Base-by-base conservation (phyloP, 92 coral and sea anemone species). In the Galaxea fascicularis region DNA sequence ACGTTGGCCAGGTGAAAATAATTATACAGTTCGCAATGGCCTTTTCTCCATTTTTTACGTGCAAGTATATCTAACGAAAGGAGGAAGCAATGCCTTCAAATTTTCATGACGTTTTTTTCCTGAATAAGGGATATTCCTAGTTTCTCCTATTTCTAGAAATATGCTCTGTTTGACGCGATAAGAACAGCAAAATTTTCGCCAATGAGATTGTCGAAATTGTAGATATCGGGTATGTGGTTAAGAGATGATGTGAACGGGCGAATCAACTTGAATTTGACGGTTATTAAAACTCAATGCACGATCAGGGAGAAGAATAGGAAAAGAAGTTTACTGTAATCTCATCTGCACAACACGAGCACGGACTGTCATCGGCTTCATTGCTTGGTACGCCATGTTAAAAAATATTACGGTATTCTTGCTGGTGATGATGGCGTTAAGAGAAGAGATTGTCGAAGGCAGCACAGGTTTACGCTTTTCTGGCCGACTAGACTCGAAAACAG, bases 221-320 rank as follows among this genome's bases (percentile, higher is more conserved):
- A 45, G 85, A 81, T 81, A 70, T 45, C 45, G 70, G 59, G 44
- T 4, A 80, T 81, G 85, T 58, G 85, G 85, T 81, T 35, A 47
- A 57, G 26, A 21, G 77, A 24, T 22, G 77, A 69, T 20, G 13
- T 9, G 44, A 70, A 41, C 69, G 68, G 21, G 57, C 85, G 85
- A 81, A 81, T 81, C 85, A 81, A 4, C 64, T 70, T 70, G 41
- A 29, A 22, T 71, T 71, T 71, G 58, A 21, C 18, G 54, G 77
- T 63, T 69, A 56, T 52, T 81, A 70, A 81, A 81, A 71, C 85
- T 45, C 85, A 35, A 71, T 39, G 85, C 59, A 81, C 66, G 77
- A 30, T 69, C 70, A 35, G 27, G 56, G 1, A 65, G 59, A 30
- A 65, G 64, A 53, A 17, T 79, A 74, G 28, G n/a, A 27, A 67